Percentiles rank a stretch among this genome's conserved stretches.
Conservation (phyloP, 2,113 vertebrate species). For the Leiothrix lutea region DNA sequence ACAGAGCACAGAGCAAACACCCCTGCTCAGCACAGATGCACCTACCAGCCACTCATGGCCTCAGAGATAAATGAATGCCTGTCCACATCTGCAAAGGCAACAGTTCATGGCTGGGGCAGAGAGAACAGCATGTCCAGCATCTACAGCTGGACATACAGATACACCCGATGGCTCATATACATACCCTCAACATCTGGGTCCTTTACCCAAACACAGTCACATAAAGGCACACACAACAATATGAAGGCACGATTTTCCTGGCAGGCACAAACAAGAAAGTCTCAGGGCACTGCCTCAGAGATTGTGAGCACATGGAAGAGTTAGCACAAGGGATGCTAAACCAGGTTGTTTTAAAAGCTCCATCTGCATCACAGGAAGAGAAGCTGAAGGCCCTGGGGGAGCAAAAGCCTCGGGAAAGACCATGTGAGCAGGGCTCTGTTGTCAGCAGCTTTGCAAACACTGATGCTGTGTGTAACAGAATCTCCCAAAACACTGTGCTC, state of each 20-base stretch:
- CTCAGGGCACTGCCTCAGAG: neutral
- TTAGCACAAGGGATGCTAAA: neutral
- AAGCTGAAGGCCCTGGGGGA: neutral
- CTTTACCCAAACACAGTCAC: neutral
- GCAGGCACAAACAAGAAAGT: neutral
- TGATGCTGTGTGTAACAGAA: accelerated
- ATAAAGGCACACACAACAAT: neutral
- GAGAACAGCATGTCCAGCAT: neutral
- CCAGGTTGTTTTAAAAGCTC: neutral
- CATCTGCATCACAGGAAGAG: neutral
- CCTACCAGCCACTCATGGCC: accelerated
- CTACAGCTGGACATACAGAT: neutral
- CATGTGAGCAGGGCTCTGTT: neutral
- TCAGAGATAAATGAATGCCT: accelerated
- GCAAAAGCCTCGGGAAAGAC: neutral
- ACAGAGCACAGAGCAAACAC: neutral
- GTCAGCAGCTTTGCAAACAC: neutral
- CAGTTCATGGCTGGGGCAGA: neutral
- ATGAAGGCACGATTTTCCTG: accelerated
- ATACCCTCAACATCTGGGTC: neutral
- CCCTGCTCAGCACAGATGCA: neutral
- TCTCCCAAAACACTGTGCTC: neutral
- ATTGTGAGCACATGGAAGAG: neutral
- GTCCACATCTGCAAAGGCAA: neutral
- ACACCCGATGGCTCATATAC: neutral